A percentile compares a stretch with the other conserved stretches of the same genome.
These are phyloP conservation scores for Microplitis manilae DNA, from an alignment of 2,888 invertebrate genomes.

Conservation along the genomic window DNA sequence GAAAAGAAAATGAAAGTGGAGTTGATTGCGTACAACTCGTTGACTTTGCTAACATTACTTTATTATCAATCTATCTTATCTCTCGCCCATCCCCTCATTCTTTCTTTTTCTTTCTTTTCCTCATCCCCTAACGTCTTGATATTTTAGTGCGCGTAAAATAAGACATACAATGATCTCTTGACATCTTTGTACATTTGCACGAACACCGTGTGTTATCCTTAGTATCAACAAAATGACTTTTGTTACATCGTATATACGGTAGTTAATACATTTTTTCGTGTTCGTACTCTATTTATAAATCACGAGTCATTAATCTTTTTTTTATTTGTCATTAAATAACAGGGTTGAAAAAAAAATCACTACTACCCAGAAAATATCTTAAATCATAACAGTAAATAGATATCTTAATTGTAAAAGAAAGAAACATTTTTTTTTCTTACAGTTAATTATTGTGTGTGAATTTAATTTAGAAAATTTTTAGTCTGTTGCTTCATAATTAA, in stretches of 20 bases:
- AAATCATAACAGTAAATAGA: too few species aligned
- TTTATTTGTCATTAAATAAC: too few species aligned
- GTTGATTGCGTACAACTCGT: constrained; percentile 11
- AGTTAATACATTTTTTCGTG: background rate
- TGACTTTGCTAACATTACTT: background rate
- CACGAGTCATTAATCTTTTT: background rate
- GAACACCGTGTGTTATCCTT: constrained; percentile 40
- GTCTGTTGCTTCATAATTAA: too few species aligned
- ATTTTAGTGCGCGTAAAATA: constrained; percentile 20
- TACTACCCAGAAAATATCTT: too few species aligned
- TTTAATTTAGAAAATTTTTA: too few species aligned
- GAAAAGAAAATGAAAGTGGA: background rate
- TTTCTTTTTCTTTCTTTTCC: background rate
- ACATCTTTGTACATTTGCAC: constrained; percentile 40
- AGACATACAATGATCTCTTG: background rate
- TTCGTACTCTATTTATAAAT: background rate
- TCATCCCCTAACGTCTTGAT: background rate
- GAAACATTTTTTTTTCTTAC: too few species aligned
- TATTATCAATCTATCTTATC: background rate
- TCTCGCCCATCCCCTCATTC: background rate
- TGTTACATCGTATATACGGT: background rate
- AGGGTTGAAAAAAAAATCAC: too few species aligned
- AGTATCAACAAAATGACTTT: constrained; percentile 18
- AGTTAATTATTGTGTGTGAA: too few species aligned
- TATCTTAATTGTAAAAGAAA: too few species aligned